Percentiles rank a stretch among this genome's conserved stretches.
These are phyloP conservation scores for Sitobion miscanthi DNA, from an alignment of 1,140 invertebrate genomes.

Conservation along the genomic window DNA sequence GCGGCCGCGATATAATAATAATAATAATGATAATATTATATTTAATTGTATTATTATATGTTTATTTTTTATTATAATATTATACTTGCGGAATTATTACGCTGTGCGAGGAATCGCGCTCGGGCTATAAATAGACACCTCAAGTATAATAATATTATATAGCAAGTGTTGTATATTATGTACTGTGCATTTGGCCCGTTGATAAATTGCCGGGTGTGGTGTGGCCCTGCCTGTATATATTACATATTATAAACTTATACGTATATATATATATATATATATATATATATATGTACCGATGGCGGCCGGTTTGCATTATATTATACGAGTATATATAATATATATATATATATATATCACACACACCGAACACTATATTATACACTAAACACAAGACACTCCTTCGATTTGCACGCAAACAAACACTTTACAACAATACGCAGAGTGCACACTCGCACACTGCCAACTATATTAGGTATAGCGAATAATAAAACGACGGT, in stretches of 20 bases:
- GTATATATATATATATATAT: neutral
- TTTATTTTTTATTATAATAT: neutral
- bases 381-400: neutral
- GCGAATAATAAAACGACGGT: neutral
- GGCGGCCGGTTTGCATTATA: neutral
- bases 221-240: conserved; percentile 27
- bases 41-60: conserved; percentile 3
- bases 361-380: neutral
- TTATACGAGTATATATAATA: neutral
- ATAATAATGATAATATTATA: neutral
- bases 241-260: neutral
- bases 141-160: neutral
- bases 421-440: neutral
- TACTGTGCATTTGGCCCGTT: conserved; percentile 30
- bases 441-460: neutral
- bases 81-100: neutral
- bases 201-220: conserved; percentile 41
- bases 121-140: conserved; percentile 37
- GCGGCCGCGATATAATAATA: neutral
- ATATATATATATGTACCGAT: neutral
- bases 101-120: neutral
- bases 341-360: neutral
- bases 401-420: conserved; percentile 17
- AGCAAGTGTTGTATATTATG: neutral
- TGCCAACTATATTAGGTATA: neutral